Evolutionary conservation across 2,797 vertebrate genomes (phyloP), one percentile per base, ranked within the genome.

Genomic region (Carcharodon carcharias): DNA sequence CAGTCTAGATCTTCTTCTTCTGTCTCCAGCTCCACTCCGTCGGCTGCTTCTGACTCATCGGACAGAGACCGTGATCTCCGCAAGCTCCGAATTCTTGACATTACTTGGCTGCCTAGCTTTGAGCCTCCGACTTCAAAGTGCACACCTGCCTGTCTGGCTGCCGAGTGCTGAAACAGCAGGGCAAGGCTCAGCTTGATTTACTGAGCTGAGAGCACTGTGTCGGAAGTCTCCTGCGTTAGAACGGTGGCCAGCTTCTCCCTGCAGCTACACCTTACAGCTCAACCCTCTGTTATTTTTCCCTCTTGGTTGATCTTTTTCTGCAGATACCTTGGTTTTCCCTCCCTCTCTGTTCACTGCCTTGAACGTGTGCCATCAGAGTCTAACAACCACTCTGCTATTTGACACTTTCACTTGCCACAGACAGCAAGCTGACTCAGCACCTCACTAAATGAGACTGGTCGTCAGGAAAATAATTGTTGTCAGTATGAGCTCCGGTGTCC

Each of bases 1-100:
- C 98, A 98, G 87, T 98, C 98, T 97, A 98, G 97, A 40, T 98
- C 98, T 87, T 98, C 98, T 4, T 97, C 96, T 96, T 98, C 98
- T 9, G 97, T 97, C 69, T 98, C 97, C 92, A 96, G 95, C n/a
- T 97, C 97, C 92, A 96, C 96, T 91, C 97, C 97, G 96, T 96
- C 97, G 96, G 97, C 63, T 91, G 97, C 97, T 67, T 93, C 91
- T 0, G 96, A 97, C 56, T 97, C 97, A 82, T 97, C 97, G 26
- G 97, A 97, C 94, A 97, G 96, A 96, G 97, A 97, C 96, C 88
- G 96, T 97, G 96, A 96, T 96, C 50, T 96, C 61, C 21, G 96
- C 87, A 18, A 67, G 93, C 96, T 96, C 40, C 92, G 69, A 77
- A 73, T 97, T 96, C 95, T 97, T 96, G 96, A 96, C 45, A 89